These are phyloP conservation scores for Syrrhaptes paradoxus DNA, from an alignment of 2,113 vertebrate species.

Conservation along the genomic window DNA sequence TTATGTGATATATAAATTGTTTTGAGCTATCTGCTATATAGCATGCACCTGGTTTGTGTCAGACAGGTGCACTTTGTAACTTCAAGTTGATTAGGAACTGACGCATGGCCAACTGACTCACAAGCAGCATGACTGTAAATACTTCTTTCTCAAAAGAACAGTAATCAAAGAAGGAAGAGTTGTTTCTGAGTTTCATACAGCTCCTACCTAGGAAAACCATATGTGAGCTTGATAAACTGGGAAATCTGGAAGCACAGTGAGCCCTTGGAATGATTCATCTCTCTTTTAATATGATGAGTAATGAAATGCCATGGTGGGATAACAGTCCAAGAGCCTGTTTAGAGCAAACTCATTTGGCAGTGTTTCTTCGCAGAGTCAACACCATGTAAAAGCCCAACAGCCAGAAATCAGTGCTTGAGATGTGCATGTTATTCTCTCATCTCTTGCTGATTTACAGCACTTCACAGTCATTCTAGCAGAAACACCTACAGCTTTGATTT, in stretches of 20 bases:
- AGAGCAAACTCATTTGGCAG: slow-evolving; percentile 50
- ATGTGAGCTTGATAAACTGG: slow-evolving; percentile 6
- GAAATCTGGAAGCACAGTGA: not conserved
- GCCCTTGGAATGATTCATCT: slow-evolving; percentile 37
- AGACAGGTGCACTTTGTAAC: not conserved
- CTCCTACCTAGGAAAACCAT: not conserved
- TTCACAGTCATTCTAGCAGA: slow-evolving; percentile 1
- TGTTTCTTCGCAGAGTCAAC: slow-evolving; percentile 30
- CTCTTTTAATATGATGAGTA: slow-evolving; percentile 48
- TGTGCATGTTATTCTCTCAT: not conserved
- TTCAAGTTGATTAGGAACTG: not conserved
- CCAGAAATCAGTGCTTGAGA: slow-evolving; percentile 13
- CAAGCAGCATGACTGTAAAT: not conserved
- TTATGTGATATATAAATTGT: not conserved
- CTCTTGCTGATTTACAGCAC: slow-evolving; percentile 38
- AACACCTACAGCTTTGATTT: not conserved
- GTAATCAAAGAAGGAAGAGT: not conserved
- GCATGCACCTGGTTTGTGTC: not conserved
- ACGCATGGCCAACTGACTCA: not conserved
- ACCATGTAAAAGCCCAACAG: not conserved
- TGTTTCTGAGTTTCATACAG: not conserved
- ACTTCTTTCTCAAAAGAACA: not conserved
- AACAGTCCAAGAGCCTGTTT: slow-evolving; percentile 31
- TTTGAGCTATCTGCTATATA: not conserved
- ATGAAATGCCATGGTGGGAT: slow-evolving; percentile 59